Percentiles rank a stretch among this genome's conserved stretches.
phyloP scores from a whole-genome alignment of 30 jellyfish, hydroid and myxozoan genomes.

The Rhopilema esculentum region DNA sequence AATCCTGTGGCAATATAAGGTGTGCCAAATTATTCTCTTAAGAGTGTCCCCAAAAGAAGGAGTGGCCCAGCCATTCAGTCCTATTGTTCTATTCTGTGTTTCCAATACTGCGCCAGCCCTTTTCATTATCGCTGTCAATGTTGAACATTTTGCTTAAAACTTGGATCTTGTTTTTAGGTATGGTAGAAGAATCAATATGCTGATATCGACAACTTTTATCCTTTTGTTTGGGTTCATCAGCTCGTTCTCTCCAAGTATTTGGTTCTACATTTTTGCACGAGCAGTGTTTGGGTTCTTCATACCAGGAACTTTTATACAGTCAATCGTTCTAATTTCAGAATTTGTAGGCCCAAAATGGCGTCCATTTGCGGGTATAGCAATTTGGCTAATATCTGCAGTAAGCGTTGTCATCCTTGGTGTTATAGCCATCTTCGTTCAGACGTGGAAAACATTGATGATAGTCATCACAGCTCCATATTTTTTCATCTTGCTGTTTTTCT shows the following conservation, averaged over 20 bases:
- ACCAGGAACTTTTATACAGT: conserved; percentile 64
- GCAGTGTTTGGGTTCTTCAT: conserved; percentile 60
- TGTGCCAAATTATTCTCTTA: no score
- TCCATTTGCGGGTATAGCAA: conserved; percentile 65
- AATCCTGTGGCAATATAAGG: no score
- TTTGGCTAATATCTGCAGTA: conserved; percentile 25
- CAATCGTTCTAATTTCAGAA: conserved; percentile 53
- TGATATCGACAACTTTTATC: conserved; percentile 17
- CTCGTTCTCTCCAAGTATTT: conserved; percentile 40
- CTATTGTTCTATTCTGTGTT: no score
- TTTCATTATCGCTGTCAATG: background rate
- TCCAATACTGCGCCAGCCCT: no score
- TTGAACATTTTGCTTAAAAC: background rate
- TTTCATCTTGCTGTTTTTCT: conserved; percentile 1
- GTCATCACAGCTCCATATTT: conserved; percentile 63
- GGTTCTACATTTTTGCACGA: conserved; percentile 11
- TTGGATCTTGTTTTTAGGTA: conserved; percentile 30
- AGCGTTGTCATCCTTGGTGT: conserved; percentile 49
- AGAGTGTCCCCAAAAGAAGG: no score
- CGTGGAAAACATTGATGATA: conserved; percentile 50
- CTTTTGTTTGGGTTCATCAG: conserved; percentile 43
- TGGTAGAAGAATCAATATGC: conserved; percentile 60
- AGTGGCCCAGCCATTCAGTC: no score
- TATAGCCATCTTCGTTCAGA: conserved; percentile 49
- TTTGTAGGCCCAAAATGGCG: conserved; percentile 60